Evolutionary conservation across 1,140 invertebrate species (phyloP), one percentile per base, ranked within the genome.

Genomic region (Mya arenaria): DNA sequence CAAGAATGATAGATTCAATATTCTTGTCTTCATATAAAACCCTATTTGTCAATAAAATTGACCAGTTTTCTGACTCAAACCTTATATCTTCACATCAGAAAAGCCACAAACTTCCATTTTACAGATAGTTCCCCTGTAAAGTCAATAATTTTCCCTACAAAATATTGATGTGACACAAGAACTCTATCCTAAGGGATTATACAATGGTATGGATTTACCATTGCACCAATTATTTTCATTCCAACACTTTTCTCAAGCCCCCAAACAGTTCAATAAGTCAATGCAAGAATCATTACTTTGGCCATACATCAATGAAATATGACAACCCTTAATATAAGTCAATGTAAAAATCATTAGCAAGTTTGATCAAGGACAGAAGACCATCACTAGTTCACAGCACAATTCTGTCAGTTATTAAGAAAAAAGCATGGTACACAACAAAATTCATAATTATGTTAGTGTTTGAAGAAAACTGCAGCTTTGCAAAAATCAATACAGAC

Each of bases 111-210:
- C 69, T 74, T 66, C 58, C 69, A 82, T 73, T 82, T 82, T 82
- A 82, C 79, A 73, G 79, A 37, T 82, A 73, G 56, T 66, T 82
- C 73, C 79, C 69, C 25, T 48, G 66, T 72, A 72, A 82, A 82
- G 79, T 82, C 79, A 82, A 82, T 82, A 82, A 82, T 65, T 73
- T 82, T 62, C 79, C 71, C 79, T 66, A 82, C 79, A 74, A 82
- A 81, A 82, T 82, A 82, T 82, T 82, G 79, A 82, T 82, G 65
- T 69, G 65, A 80, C 48, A 56, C 48, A 36, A 4, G 34, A 52
- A 6, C 62, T 37, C 68, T 62, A 73, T 82, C 79, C 79, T 69
- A n/a, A 48, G 58, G 79, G 69, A 82, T 82, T 82, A 82, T 82
- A 73, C 79, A 82, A 82, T 41, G 56, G 56, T 74, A 82, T 73